Percentiles rank a stretch among this genome's conserved stretches.
These are phyloP conservation scores for Dascyllus trimaculatus DNA, from an alignment of 2,113 vertebrate genomes.

Conservation along the genomic window DNA sequence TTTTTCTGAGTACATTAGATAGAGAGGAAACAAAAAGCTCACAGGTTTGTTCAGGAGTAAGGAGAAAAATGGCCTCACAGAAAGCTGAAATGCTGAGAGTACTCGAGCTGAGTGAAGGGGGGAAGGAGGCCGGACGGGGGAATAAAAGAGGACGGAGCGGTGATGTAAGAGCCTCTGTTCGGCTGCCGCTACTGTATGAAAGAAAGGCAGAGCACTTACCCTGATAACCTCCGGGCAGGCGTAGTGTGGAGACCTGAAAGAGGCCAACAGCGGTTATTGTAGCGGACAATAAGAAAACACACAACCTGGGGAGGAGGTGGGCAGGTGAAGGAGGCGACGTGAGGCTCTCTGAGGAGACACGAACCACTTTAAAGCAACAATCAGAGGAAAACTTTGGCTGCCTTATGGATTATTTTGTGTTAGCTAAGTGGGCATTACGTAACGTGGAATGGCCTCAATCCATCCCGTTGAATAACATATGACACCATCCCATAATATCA, in stretches of 20 bases:
- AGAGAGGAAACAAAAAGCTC: not conserved
- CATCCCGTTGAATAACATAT: conserved; percentile 9
- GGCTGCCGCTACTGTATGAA: conserved; percentile 42
- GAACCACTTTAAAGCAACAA: not conserved
- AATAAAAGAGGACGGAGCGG: conserved; percentile 6
- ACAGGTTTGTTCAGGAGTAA: not conserved
- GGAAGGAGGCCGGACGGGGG: not conserved
- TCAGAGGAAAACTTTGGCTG: not conserved
- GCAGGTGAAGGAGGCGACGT: not conserved
- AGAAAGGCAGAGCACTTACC: conserved; percentile 86
- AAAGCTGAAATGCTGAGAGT: not conserved
- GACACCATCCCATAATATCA: not conserved
- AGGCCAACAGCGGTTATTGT: conserved; percentile 31
- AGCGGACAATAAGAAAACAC: conserved; percentile 10
- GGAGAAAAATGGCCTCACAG: not conserved
- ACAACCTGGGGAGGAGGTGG: not conserved
- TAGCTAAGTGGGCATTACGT: not conserved
- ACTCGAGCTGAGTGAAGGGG: not conserved
- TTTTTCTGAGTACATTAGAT: too few species aligned
- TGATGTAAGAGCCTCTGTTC: conserved; percentile 48
- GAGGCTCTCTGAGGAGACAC: not conserved
- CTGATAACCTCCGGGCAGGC: conserved; percentile 99
- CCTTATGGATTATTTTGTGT: not conserved
- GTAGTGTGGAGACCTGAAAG: conserved; percentile 95
- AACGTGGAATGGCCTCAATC: conserved; percentile 12